Conservation (phyloP, 2,888 invertebrate genomes). For the Cancer borealis region DNA sequence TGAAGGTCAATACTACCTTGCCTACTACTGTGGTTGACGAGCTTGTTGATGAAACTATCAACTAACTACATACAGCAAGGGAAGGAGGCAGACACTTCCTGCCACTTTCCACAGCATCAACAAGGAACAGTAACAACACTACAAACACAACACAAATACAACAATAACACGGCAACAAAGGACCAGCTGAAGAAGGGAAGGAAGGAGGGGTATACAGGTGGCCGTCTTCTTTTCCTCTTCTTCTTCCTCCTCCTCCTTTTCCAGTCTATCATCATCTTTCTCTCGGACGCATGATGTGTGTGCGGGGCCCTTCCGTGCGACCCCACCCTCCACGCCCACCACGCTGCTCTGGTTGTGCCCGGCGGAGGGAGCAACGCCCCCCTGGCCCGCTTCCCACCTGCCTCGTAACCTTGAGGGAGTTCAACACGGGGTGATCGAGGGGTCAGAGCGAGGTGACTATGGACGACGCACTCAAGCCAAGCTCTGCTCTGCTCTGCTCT, state of each 20-base stretch:
- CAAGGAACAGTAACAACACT: background rate
- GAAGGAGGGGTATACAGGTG: background rate
- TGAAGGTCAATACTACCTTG: background rate
- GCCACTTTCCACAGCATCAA: background rate
- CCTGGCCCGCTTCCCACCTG: conserved; percentile 68
- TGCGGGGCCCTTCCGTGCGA: background rate
- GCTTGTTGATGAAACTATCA: background rate
- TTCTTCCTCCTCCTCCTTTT: background rate
- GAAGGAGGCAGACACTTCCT: background rate
- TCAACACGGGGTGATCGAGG: conserved; percentile 54
- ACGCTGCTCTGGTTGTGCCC: conserved; percentile 60
- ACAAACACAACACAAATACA: background rate
- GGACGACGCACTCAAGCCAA: conserved; percentile 24
- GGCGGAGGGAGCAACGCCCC: conserved; percentile 67
- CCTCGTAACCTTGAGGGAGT: conserved; percentile 64
- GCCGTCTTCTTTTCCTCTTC: background rate
- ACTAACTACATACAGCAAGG: background rate
- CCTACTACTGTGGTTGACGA: background rate
- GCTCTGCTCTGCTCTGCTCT: background rate
- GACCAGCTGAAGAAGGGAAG: background rate
- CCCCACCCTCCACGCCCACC: background rate
- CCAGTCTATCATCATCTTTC: background rate
- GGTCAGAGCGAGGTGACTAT: conserved; percentile 47
- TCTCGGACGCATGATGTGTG: background rate
- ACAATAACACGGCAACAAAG: background rate